These are phyloP conservation scores for Andricus curvator DNA, from an alignment of 2,888 invertebrate species.

Conservation along the genomic window DNA sequence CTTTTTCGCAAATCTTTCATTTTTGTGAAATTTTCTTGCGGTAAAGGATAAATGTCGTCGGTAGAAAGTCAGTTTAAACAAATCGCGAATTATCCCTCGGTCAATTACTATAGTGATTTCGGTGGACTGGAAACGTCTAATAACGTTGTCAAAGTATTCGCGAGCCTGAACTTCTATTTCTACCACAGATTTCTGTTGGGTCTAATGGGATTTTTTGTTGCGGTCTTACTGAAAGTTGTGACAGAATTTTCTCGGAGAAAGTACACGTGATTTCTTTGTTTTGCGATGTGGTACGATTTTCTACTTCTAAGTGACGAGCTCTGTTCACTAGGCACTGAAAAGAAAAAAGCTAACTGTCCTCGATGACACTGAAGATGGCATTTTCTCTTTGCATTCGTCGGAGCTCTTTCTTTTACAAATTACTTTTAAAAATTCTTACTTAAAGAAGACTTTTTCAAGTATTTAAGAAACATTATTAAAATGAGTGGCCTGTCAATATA, in stretches of 20 bases:
- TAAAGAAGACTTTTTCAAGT: not conserved
- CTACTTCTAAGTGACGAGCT: slow-evolving; percentile 26
- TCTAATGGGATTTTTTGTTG: slow-evolving; percentile 54
- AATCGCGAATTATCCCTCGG: slow-evolving; percentile 31
- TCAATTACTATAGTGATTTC: slow-evolving; percentile 33
- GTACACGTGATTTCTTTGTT: slow-evolving; percentile 46
- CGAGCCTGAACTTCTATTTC: slow-evolving; percentile 32
- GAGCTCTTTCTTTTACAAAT: not conserved
- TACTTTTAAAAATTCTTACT: not conserved
- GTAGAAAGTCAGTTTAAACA: slow-evolving; percentile 40
- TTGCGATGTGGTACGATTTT: slow-evolving; percentile 38
- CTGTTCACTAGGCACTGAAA: slow-evolving; percentile 23
- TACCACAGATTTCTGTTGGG: slow-evolving; percentile 32
- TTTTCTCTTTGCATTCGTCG: slow-evolving; percentile 11
- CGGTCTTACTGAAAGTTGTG: slow-evolving; percentile 51
- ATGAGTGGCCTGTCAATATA: no score
- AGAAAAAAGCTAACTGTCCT: not conserved
- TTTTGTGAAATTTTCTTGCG: slow-evolving; percentile 34
- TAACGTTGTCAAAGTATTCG: slow-evolving; percentile 35
- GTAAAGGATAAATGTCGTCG: slow-evolving; percentile 2
- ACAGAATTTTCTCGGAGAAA: slow-evolving; percentile 54
- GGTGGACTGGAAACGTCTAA: slow-evolving; percentile 36
- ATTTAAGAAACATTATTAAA: no score
- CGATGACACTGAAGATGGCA: not conserved
- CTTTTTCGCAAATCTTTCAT: not conserved